phyloP scores from a whole-genome alignment of 2,797 vertebrate genomes.

The Bradypus variegatus region DNA sequence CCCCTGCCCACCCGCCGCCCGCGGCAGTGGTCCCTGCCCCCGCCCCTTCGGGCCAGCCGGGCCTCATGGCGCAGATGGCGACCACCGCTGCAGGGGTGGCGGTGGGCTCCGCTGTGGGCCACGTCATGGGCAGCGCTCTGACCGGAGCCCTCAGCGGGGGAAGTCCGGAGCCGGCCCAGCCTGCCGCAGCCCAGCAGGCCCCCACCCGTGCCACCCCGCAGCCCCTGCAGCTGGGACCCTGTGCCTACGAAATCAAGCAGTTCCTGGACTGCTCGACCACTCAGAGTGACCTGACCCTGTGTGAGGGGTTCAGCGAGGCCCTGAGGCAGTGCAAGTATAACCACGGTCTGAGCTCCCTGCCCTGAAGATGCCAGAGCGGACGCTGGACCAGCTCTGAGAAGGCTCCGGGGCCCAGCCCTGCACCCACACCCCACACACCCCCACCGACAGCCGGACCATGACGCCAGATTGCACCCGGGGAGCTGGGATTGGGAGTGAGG shows the following conservation, averaged over 20 bases:
- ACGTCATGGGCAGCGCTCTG: conserved; percentile 85
- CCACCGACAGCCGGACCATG: not conserved
- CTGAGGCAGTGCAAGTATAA: conserved; percentile 92
- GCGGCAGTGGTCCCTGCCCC: conserved; percentile 69
- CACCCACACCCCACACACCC: not conserved
- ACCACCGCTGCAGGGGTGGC: conserved; percentile 90
- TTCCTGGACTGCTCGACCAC: conserved; percentile 90
- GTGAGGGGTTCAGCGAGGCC: conserved; percentile 91
- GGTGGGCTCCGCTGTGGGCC: conserved; percentile 90
- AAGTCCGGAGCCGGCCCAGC: conserved; percentile 78
- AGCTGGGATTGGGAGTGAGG: conserved; percentile 29
- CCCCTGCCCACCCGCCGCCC: conserved; percentile 70
- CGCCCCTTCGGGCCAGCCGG: conserved; percentile 80
- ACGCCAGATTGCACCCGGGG: conserved; percentile 44
- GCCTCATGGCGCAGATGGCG: conserved; percentile 96
- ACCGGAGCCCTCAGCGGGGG: conserved; percentile 84
- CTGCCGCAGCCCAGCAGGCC: conserved; percentile 49
- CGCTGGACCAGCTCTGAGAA: not conserved
- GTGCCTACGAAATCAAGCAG: conserved; percentile 89
- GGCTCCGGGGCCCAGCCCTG: not conserved
- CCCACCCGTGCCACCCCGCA: conserved; percentile 52
- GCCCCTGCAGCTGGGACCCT: conserved; percentile 79
- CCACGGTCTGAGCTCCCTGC: conserved; percentile 71
- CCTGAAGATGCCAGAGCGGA: conserved; percentile 17
- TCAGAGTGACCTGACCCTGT: conserved; percentile 85